Evolutionary conservation across 2,888 invertebrate species (phyloP).

Genomic region (Acleris emargana): DNA sequence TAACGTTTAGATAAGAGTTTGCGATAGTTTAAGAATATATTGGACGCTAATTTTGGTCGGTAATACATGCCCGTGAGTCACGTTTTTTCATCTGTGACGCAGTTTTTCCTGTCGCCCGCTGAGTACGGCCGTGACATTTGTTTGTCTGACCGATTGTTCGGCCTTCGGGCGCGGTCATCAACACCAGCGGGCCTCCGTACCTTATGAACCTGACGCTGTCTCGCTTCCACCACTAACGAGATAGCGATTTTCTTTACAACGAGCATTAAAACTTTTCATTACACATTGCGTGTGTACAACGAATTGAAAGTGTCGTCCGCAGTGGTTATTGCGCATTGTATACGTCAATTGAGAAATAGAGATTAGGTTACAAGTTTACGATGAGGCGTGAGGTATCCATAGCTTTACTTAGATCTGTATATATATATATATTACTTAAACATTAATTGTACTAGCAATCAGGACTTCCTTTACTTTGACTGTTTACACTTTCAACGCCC

Average conservation of each 20-base stretch:
- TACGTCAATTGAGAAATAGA: conserved; percentile 13
- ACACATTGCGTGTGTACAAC: conserved; percentile 23
- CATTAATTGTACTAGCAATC: no score
- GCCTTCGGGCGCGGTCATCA: conserved; percentile 81
- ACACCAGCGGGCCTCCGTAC: conserved; percentile 69
- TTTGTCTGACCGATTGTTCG: conserved; percentile 80
- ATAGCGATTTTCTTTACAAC: conserved; percentile 20
- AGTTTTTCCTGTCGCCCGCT: conserved; percentile 71
- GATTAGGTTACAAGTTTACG: conserved; percentile 4
- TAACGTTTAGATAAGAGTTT: no score
- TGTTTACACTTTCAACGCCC: no score
- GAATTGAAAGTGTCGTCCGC: conserved; percentile 17
- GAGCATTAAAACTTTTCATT: conserved; percentile 9
- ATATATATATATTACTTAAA: no score
- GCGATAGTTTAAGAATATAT: conserved; percentile 17
- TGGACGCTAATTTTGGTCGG: conserved; percentile 38
- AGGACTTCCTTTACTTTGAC: no score
- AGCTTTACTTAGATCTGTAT: neutral
- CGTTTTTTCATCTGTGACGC: conserved; percentile 77
- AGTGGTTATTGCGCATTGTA: conserved; percentile 30
- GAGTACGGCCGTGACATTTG: conserved; percentile 80
- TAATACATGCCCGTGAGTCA: conserved; percentile 60
- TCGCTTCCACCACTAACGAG: conserved; percentile 6
- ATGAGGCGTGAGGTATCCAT: neutral
- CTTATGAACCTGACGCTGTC: conserved; percentile 57